Evolutionary conservation across 2,797 vertebrate genomes (phyloP).

Genomic region (Balearica regulorum): DNA sequence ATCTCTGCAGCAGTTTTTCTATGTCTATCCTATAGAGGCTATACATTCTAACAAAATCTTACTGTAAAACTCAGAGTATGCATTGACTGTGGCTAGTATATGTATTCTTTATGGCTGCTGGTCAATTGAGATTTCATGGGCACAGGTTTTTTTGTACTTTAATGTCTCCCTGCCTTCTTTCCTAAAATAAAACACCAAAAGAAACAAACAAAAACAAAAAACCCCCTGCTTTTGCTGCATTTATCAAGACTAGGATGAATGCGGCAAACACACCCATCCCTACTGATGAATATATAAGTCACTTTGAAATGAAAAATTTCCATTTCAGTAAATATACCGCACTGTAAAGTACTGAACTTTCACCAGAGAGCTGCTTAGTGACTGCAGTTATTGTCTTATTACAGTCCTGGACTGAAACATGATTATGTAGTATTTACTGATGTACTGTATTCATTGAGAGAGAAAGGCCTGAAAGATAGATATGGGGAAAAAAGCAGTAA

Average conservation of each 20-base stretch:
- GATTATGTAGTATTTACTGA: background rate
- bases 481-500: background rate
- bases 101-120: background rate
- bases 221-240: background rate
- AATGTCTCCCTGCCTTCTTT: background rate
- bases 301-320: background rate
- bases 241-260: background rate
- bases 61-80: background rate
- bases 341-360: background rate
- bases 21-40: background rate
- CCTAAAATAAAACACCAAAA: background rate
- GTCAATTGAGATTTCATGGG: background rate
- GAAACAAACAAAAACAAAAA: background rate
- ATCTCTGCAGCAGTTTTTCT: background rate
- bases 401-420: background rate
- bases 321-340: background rate
- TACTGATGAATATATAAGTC: background rate
- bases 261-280: background rate
- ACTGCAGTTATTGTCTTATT: background rate
- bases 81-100: background rate
- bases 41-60: background rate
- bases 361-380: background rate
- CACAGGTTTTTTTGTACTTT: background rate
- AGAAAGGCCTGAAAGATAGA: background rate
- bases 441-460: background rate